These are phyloP conservation scores for Drosophila austrosaltans DNA, from an alignment of 2,888 invertebrate genomes.

Conservation along the genomic window DNA sequence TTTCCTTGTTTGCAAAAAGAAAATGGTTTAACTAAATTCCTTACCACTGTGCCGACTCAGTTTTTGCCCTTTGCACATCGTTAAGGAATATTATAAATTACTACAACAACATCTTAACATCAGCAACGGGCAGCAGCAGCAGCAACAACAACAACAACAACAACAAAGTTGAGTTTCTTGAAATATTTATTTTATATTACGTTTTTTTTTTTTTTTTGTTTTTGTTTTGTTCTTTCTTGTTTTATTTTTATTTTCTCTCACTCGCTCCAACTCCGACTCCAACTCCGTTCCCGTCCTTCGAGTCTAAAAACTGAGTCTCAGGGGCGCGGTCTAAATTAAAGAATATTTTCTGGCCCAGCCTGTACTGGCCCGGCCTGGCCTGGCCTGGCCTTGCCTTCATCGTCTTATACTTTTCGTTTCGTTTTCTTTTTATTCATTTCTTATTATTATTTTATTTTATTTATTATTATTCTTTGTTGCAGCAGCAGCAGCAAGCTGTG, in stretches of 20 bases:
- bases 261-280: slow-evolving; percentile 35
- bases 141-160: slow-evolving; percentile 39
- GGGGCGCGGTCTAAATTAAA: slow-evolving; percentile 75
- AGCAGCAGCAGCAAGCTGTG: slow-evolving; percentile 8
- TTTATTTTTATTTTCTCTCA: slow-evolving; percentile 40
- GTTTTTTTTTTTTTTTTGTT: slow-evolving; percentile 45
- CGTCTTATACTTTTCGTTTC: slow-evolving; percentile 24
- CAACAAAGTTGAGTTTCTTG: slow-evolving; percentile 55
- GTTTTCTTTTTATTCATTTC: slow-evolving; percentile 59
- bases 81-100: slow-evolving; percentile 82
- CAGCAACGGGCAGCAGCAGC: slow-evolving; percentile 32
- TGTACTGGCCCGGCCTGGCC: slow-evolving; percentile 34
- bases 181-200: slow-evolving; percentile 79
- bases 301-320: slow-evolving; percentile 8
- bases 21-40: background rate
- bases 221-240: slow-evolving; percentile 43
- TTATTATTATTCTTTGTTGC: slow-evolving; percentile 46
- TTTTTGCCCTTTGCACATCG: slow-evolving; percentile 78
- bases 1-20: background rate
- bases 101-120: slow-evolving; percentile 69
- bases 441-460: slow-evolving; percentile 72
- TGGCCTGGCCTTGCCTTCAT: slow-evolving; percentile 20
- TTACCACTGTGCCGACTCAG: slow-evolving; percentile 55
- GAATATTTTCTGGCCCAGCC: slow-evolving; percentile 64
- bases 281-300: slow-evolving; percentile 25